Base-by-base conservation (phyloP, 2,113 vertebrate species). In the Hirundichthys speculiger region DNA sequence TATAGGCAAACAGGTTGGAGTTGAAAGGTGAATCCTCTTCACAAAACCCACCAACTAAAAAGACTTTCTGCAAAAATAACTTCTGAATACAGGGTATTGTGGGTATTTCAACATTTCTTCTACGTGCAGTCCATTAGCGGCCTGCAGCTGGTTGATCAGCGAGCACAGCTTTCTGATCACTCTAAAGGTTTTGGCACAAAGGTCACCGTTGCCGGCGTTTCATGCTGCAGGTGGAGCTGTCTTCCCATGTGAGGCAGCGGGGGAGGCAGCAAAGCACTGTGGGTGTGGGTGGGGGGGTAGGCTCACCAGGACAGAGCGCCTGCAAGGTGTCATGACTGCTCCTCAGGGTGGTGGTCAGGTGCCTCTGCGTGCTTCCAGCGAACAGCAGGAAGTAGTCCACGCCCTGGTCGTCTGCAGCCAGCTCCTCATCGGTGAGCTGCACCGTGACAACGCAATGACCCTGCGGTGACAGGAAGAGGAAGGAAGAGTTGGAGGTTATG, bases 301-400 rank as follows among this genome's bases (percentile, higher is more conserved):
- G 56, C 89, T 92, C 90, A 99, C 98, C 95, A 22, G 98, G 98
- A 84, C 96, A 94, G 55, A 98, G 82, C 2, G 96, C 96, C 81
- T 96, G 94, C 85, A 99, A 81, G 6, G 91, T 97, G 66, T 93
- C 93, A 75, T 93, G 89, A 68, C 91, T 93, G 79, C 94, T 91
- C 78, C 94, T 95, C 48, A 93, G 87, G 0, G 95, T 95, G 85
- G 94, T 97, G 82, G 95, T 91, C 71, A 96, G 94, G 86, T 98
- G 98, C 50, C 91, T 94, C 83, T 96, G 93, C 41, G 94, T 92
- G 39, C 95, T 97, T 50, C 97, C 98, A 54, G 92, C 90, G 81
- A 99, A 97, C 60, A 95, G 88, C 84, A 99, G 93, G 90, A 96
- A 98, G 86, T 96, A 96, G 82, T 94, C 92, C 58, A 92, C 94